These are phyloP conservation scores for Mormyrus hasselquistii DNA, from an alignment of 2,797 vertebrate genomes.

Conservation along the genomic window DNA sequence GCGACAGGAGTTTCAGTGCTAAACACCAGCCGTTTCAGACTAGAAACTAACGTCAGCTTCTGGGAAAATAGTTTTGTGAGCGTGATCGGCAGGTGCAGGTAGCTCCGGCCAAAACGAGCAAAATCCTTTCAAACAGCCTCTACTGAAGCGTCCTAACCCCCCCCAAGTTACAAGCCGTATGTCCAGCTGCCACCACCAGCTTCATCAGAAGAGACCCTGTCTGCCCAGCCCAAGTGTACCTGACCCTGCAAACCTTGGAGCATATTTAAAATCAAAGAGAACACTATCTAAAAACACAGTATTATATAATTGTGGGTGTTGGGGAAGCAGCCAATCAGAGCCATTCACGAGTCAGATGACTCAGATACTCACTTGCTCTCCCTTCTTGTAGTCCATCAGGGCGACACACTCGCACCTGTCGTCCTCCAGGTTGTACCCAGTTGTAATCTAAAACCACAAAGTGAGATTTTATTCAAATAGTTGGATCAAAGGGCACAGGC, in stretches of 20 bases:
- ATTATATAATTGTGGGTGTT: neutral
- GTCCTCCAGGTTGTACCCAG: constrained; percentile 95
- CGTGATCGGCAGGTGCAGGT: neutral
- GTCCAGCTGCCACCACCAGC: neutral
- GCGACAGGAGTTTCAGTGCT: constrained; percentile 24
- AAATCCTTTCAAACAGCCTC: neutral
- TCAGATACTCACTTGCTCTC: constrained; percentile 76
- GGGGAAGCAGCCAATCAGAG: neutral
- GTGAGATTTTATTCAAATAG: neutral
- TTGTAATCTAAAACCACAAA: constrained; percentile 76
- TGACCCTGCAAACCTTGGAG: neutral
- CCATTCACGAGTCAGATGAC: neutral
- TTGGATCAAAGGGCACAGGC: neutral
- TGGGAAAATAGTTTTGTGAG: neutral
- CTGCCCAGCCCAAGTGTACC: neutral
- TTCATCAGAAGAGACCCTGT: neutral
- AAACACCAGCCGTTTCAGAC: neutral
- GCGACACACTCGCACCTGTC: constrained; percentile 96
- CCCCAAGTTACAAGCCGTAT: neutral
- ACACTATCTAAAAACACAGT: neutral
- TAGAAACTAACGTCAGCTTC: neutral
- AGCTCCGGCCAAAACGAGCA: neutral
- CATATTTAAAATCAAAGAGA: neutral
- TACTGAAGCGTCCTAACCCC: neutral
- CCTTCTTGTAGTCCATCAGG: constrained; percentile 81